Evolutionary conservation across 2,888 invertebrate species (phyloP), one percentile per base, ranked within the genome.

Genomic region (Limnephilus marmoratus): DNA sequence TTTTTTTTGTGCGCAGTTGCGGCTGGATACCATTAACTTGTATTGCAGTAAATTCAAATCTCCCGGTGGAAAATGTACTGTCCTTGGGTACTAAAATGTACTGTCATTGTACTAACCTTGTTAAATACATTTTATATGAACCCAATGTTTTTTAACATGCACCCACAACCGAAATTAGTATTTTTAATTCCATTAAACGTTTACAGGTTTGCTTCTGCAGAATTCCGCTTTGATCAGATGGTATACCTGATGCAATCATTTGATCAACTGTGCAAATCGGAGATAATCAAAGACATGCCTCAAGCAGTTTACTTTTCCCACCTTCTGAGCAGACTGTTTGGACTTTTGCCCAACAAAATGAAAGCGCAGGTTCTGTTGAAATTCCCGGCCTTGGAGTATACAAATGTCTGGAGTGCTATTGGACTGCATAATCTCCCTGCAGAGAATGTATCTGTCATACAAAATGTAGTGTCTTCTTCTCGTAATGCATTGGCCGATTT

Each of bases 141-240:
- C 34, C 34, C 34, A n/a, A n/a, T n/a, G n/a, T n/a, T n/a, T n/a
- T n/a, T n/a, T 37, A 4, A 4, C 37, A 37, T 37, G 4, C 37
- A 37, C 37, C 37, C 9, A 24, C 15, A 83, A 3, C 15, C 15
- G 49, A 49, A 49, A 49, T 49, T 49, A 49, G 49, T 49, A 5
- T 83, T 11, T 24, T 83, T 34, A n/a, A 83, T 83, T 83, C 11
- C 37, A n/a, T 49, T 49, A n/a, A 24, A 87, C 18, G 34, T 81
- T 89, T 80, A 0, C 86, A 92, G 92, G 34, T 91, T 90, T 90
- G 91, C 90, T 85, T 92, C 91, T 24, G 49, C 85, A n/a, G 85
- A 89, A 31, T 91, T 91, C 24, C 83, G 92, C 41, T 85, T 85
- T 24, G 80, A 81, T 86, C 89, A 91, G 37, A n/a, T 90, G 18